Evolutionary conservation across 2,888 invertebrate genomes (phyloP).

Genomic region (Arge pagana): DNA sequence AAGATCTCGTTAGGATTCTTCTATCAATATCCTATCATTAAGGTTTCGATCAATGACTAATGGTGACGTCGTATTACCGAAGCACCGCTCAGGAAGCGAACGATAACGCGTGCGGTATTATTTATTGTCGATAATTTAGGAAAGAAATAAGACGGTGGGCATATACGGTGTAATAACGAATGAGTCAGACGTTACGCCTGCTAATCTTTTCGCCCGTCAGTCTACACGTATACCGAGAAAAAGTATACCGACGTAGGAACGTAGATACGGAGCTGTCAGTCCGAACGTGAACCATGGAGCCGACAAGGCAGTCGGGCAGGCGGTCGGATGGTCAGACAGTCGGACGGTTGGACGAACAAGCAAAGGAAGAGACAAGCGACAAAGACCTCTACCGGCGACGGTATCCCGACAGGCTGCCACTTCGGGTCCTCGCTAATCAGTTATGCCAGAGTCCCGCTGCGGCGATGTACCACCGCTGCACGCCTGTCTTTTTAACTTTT

Average conservation of each 20-base stretch:
- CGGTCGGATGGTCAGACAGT: too few relatives aligned
- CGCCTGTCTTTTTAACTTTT: constrained; percentile 37
- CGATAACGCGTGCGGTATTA: too few relatives aligned
- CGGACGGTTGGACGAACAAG: too few relatives aligned
- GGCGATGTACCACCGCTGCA: constrained; percentile 36
- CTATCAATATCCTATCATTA: too few relatives aligned
- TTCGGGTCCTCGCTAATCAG: constrained; percentile 34
- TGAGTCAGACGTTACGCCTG: constrained; percentile 47
- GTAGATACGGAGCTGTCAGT: constrained; percentile 47
- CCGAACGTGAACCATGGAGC: constrained; percentile 38
- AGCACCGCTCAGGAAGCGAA: too few relatives aligned
- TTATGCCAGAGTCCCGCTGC: constrained; percentile 32
- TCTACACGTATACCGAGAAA: constrained; percentile 47
- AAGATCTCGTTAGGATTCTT: too few relatives aligned
- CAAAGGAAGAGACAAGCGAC: constrained; percentile 17
- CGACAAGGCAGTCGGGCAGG: constrained; percentile 27
- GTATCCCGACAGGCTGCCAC: constrained; percentile 11
- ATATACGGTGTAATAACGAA: too few relatives aligned
- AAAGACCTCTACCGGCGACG: background rate
- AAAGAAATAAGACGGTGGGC: too few relatives aligned
- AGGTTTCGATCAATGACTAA: too few relatives aligned
- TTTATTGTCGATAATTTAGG: too few relatives aligned
- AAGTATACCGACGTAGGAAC: constrained; percentile 45
- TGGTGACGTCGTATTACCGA: too few relatives aligned
- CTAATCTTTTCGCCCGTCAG: constrained; percentile 47